Conservation (phyloP, 2,113 vertebrate genomes). For the Perca schrenkii region DNA sequence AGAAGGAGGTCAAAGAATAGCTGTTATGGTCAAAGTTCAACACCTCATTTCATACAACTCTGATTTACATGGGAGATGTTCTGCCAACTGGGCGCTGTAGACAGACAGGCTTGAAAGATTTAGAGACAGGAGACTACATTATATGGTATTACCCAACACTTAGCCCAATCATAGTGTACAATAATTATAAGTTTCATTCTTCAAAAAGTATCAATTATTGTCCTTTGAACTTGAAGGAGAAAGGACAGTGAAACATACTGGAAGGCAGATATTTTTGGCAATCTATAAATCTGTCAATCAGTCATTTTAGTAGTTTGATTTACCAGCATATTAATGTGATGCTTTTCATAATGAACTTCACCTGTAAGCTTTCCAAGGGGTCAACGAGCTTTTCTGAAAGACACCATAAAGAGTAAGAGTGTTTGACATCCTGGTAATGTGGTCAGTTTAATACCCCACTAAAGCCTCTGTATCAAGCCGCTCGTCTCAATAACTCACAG, state of each 20-base stretch:
- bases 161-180: constrained; percentile 5
- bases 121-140: background rate
- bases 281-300: background rate
- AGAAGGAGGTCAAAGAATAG: constrained; percentile 42
- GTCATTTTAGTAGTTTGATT: constrained; percentile 2
- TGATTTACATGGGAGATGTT: constrained; percentile 38
- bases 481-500: constrained; percentile 72
- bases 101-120: background rate
- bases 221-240: constrained; percentile 26
- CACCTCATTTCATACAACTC: constrained; percentile 38
- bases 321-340: constrained; percentile 1
- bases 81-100: constrained; percentile 12
- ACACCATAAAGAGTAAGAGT: constrained; percentile 28
- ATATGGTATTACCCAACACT: constrained; percentile 32
- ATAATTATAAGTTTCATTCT: constrained; percentile 25
- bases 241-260: background rate
- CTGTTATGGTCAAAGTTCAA: constrained; percentile 41
- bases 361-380: background rate
- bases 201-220: constrained; percentile 7
- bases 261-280: background rate
- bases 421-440: constrained; percentile 65
- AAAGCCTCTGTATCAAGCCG: constrained; percentile 70
- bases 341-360: constrained; percentile 16
- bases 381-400: constrained; percentile 23
- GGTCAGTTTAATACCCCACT: constrained; percentile 68